A percentile compares a stretch with the other conserved stretches of the same genome.
Evolutionary conservation across 2,797 vertebrate species (phyloP).

Genomic region (Avahi laniger): DNA sequence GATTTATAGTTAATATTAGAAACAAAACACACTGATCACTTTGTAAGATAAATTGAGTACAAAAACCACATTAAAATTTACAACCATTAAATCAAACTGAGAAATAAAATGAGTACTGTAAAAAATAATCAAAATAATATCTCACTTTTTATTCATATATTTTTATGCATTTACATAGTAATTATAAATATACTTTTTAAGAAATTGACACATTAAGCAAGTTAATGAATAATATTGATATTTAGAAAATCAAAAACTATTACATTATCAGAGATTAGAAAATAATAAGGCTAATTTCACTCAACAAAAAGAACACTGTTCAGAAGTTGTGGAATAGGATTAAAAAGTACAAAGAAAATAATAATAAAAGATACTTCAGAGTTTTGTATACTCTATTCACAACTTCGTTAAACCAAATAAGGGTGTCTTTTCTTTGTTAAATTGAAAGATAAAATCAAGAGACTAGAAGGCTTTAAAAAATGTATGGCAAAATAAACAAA

Average conservation of each 20-base stretch:
- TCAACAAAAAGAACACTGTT: not conserved
- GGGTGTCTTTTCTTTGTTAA: not conserved
- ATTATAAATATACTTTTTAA: not conserved
- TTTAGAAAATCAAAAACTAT: not conserved
- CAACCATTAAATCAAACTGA: not conserved
- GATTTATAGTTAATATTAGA: not conserved
- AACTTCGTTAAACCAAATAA: not conserved
- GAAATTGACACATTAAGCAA: not conserved
- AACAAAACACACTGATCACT: not conserved
- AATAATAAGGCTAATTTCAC: not conserved
- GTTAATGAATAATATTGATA: not conserved
- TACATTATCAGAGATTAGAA: not conserved
- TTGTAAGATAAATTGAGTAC: not conserved
- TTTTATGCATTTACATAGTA: not conserved
- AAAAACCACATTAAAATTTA: not conserved
- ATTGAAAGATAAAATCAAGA: not conserved
- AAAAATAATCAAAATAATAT: constrained; percentile 19
- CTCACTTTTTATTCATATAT: not conserved
- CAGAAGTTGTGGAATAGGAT: not conserved
- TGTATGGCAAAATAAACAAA: not conserved
- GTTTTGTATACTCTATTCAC: not conserved
- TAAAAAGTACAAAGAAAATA: not conserved
- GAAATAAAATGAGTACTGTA: not conserved
- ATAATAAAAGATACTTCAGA: not conserved
- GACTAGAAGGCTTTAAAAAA: not conserved